phyloP scores from a whole-genome alignment of 2,113 vertebrate species.

The Melanotaenia duboulayi region DNA sequence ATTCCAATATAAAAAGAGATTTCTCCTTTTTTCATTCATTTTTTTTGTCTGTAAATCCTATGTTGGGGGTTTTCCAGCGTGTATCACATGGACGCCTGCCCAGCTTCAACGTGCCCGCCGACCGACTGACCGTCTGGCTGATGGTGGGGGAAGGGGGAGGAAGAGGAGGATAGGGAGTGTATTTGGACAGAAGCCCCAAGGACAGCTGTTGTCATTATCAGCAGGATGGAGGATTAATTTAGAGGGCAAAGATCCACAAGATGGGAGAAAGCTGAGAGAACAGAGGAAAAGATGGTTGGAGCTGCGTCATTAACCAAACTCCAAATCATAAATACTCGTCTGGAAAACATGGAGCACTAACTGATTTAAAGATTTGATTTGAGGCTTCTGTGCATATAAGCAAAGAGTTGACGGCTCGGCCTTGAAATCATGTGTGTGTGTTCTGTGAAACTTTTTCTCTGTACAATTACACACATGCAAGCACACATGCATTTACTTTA shows the following conservation, averaged over 20 bases:
- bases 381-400: not conserved
- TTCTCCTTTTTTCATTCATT: no score
- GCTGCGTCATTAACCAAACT: constrained; percentile 1
- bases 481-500: not conserved
- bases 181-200: constrained; percentile 48
- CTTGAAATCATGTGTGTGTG: no score
- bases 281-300: constrained; percentile 16
- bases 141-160: constrained; percentile 1
- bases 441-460: not conserved
- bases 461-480: not conserved
- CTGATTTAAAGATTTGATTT: not conserved
- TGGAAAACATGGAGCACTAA: not conserved
- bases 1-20: no score
- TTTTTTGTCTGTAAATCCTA: constrained; percentile 22
- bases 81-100: constrained; percentile 66
- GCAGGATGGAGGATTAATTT: constrained; percentile 36
- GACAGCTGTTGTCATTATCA: constrained; percentile 75
- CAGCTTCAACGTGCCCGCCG: constrained; percentile 54
- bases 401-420: not conserved
- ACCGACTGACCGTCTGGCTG: constrained; percentile 66
- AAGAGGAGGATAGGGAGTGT: not conserved
- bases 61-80: constrained; percentile 29
- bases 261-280: not conserved
- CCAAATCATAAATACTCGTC: not conserved
- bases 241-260: constrained; percentile 47